Evolutionary conservation across 2,797 vertebrate species (phyloP), one percentile per base, ranked within the genome.

Genomic region (Spheniscus humboldti): DNA sequence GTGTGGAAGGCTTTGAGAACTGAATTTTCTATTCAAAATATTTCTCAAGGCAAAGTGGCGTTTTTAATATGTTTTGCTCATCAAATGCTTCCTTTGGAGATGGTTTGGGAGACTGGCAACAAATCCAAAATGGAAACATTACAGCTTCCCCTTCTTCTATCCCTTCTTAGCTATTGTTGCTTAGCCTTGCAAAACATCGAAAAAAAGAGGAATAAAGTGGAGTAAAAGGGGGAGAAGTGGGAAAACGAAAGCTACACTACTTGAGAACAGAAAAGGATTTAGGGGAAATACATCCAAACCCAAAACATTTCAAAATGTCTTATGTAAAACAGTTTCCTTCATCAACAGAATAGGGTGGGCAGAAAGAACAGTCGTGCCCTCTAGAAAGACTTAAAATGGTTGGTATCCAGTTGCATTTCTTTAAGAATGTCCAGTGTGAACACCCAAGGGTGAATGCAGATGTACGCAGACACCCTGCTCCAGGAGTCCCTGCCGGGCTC

Each of bases 371-470:
- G 6, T 23, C 8, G 2, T n/a, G 22, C 56, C 30, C 35, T 68
- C 80, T 66, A 41, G 73, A 35, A 93, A 56, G 57, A 18, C 8
- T 67, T 56, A 1, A 25, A 59, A 7, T 5, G 14, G 8, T 39
- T 76, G 50, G 24, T 35, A 23, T 23, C 8, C 0, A 5, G 3
- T 2, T 18, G 22, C 10, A 20, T 57, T 47, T 75, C 45, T 57
- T 1, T n/a, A 5, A 4, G 45, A 74, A 27, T 11, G 9, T 2
- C n/a, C 55, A 7, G 31, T 4, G 62, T 31, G 74, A 52, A 3
- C 35, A 28, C 18, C 37, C 25, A 8, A 41, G 43, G 0, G 0
- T 15, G 81, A 57, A 11, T 1, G 0, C 53, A 80, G 64, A 5
- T 1, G 0, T 8, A 6, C 9, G 56, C 83, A 33, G 48, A 16